These are phyloP conservation scores for Cynocephalus volans DNA, from an alignment of 2,113 vertebrate species.

Conservation along the genomic window DNA sequence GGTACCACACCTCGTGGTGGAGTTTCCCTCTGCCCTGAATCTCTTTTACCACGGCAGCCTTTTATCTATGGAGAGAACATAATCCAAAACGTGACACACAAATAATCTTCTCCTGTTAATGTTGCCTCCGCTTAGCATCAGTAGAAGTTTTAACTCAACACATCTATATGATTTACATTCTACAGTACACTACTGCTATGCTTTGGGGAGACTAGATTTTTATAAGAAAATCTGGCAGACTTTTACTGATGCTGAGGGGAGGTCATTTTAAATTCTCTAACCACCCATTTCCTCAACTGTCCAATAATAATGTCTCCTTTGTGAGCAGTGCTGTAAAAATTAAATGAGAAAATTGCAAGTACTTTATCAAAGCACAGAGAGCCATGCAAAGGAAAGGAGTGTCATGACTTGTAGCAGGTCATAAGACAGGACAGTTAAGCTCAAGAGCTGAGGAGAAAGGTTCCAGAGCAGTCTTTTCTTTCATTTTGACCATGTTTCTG, in stretches of 20 bases:
- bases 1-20: not conserved
- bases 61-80: conserved; percentile 61
- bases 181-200: not conserved
- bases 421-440: not conserved
- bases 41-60: not conserved
- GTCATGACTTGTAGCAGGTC: not conserved
- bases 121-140: not conserved
- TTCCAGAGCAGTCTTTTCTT: not conserved
- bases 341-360: not conserved
- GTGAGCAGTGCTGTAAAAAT: not conserved
- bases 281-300: not conserved
- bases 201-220: not conserved
- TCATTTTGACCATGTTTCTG: not conserved
- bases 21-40: conserved; percentile 19
- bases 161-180: not conserved
- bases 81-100: not conserved
- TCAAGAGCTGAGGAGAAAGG: not conserved
- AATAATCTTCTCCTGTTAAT: not conserved
- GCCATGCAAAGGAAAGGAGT: not conserved
- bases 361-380: not conserved
- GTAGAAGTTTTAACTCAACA: not conserved
- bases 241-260: too few species aligned
- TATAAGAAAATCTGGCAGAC: not conserved
- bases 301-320: not conserved
- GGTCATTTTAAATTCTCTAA: not conserved